Percentiles rank a stretch among this genome's conserved stretches.
These are phyloP conservation scores for Malacoraja senta DNA, from an alignment of 2,797 vertebrate genomes.

Conservation along the genomic window DNA sequence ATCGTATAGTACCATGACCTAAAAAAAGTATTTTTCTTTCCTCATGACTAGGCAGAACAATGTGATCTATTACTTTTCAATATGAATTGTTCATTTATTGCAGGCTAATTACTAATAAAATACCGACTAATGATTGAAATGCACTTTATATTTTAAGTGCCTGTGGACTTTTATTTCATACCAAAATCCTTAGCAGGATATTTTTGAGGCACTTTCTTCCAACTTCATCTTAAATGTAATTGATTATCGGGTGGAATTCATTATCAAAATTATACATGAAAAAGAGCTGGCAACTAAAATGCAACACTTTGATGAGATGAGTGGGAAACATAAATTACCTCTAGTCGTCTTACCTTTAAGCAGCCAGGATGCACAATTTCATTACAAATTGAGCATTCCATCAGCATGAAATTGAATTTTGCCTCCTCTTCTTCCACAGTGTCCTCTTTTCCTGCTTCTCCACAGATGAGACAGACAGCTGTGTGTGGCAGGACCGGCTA, in stretches of 20 bases:
- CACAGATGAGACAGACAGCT: slow-evolving; percentile 85
- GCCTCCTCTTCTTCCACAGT: slow-evolving; percentile 83
- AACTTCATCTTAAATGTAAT: background rate
- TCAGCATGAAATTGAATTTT: slow-evolving; percentile 90
- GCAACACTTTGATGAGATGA: background rate
- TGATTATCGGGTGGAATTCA: background rate
- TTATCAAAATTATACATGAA: background rate
- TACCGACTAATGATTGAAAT: background rate
- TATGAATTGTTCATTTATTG: background rate
- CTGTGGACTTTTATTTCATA: background rate
- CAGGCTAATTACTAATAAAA: background rate
- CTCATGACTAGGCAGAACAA: background rate
- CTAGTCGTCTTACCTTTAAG: slow-evolving; percentile 70
- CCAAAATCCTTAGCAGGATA: background rate
- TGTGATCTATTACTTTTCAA: background rate
- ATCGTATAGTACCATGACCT: background rate
- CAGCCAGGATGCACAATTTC: slow-evolving; percentile 94
- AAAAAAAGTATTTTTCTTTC: background rate
- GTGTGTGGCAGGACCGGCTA: slow-evolving; percentile 92
- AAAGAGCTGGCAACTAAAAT: too few species aligned
- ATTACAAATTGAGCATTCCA: slow-evolving; percentile 97
- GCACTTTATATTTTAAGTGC: background rate
- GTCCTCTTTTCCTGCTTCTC: slow-evolving; percentile 91
- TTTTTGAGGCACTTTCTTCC: background rate
- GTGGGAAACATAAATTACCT: background rate